phyloP scores from a whole-genome alignment of 1,140 invertebrate species.

The Diprion similis region DNA sequence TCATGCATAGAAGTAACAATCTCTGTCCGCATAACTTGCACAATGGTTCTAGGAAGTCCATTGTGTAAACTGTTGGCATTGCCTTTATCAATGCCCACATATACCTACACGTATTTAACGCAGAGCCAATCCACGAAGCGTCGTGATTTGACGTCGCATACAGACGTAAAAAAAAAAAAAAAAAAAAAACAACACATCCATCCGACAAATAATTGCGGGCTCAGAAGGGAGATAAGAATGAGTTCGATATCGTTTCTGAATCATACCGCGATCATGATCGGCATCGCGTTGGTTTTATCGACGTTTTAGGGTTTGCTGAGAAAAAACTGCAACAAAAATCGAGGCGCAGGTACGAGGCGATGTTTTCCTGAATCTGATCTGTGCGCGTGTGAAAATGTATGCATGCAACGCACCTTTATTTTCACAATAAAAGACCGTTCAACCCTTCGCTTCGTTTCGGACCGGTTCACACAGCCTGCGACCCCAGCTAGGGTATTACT shows the following conservation, averaged over 20 bases:
- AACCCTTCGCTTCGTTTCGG: neutral
- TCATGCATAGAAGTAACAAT: neutral
- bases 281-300: too few relatives aligned
- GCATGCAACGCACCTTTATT: neutral
- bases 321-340: too few relatives aligned
- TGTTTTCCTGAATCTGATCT: neutral
- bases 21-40: neutral
- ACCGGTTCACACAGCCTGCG: neutral
- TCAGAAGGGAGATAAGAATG: too few relatives aligned
- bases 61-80: neutral
- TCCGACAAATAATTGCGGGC: too few relatives aligned
- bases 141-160: neutral
- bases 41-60: neutral
- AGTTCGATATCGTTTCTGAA: too few relatives aligned
- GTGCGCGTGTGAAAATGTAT: neutral
- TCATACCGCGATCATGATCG: too few relatives aligned
- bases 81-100: neutral
- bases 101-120: neutral
- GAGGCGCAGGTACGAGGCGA: too few relatives aligned
- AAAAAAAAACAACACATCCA: neutral
- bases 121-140: too few relatives aligned
- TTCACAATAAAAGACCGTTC: conserved; percentile 4
- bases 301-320: too few relatives aligned
- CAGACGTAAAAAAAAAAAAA: neutral
- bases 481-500: neutral